Percentiles rank a stretch among this genome's conserved stretches.
These are phyloP conservation scores for Campopleginae sp. DNA, from an alignment of 2,888 invertebrate genomes.

Conservation along the genomic window DNA sequence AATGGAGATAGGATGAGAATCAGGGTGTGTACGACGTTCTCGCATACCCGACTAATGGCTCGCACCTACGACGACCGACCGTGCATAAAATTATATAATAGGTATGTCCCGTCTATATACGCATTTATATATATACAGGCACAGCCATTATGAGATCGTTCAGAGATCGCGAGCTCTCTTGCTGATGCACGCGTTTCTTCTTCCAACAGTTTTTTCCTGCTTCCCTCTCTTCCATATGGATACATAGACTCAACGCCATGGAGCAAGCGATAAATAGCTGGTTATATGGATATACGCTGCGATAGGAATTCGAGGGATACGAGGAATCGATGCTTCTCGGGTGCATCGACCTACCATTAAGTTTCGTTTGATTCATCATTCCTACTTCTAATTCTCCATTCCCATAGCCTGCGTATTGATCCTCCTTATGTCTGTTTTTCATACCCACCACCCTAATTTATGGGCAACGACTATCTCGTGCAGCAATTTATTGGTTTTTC, in stretches of 20 bases:
- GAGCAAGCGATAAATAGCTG: slow-evolving; percentile 30
- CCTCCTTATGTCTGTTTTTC: not conserved
- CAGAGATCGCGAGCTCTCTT: slow-evolving; percentile 7
- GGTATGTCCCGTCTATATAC: slow-evolving; percentile 44
- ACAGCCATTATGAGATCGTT: slow-evolving; percentile 40
- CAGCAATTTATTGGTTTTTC: not conserved
- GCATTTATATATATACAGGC: slow-evolving; percentile 13
- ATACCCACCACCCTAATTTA: not conserved
- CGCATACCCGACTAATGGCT: slow-evolving; percentile 69
- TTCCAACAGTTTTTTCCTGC: slow-evolving; percentile 16
- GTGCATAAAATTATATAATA: slow-evolving; percentile 68
- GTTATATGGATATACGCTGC: not conserved
- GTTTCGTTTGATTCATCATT: slow-evolving; percentile 13
- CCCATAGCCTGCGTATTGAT: not conserved
- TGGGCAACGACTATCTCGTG: not conserved
- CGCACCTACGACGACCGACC: slow-evolving; percentile 69
- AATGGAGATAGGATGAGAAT: slow-evolving; percentile 38
- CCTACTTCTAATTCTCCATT: slow-evolving; percentile 12
- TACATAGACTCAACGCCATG: slow-evolving; percentile 24
- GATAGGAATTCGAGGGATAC: slow-evolving; percentile 1
- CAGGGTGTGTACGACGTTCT: slow-evolving; percentile 51
- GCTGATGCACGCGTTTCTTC: slow-evolving; percentile 50
- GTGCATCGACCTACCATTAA: slow-evolving; percentile 32
- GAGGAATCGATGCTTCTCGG: slow-evolving; percentile 42
- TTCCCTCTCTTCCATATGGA: slow-evolving; percentile 6